Percentiles rank a stretch among this genome's conserved stretches.
Evolutionary conservation across 1,140 invertebrate genomes (phyloP).

Genomic region (Drosophila nigrodunni): DNA sequence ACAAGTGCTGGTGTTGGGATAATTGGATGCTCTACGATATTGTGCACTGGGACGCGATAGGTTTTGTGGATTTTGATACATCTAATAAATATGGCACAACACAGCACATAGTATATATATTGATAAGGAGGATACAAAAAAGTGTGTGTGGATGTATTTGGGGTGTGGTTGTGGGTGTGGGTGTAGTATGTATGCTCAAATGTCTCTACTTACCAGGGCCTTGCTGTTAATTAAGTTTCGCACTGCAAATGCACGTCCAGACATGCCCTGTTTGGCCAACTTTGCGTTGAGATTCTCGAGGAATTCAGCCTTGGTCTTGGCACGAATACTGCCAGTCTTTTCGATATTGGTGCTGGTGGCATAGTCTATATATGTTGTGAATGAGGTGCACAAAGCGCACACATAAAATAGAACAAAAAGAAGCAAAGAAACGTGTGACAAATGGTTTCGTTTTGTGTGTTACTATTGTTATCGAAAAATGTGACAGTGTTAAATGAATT

Average conservation of each 20-base stretch:
- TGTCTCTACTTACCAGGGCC: slow-evolving; percentile 86
- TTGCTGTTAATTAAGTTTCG: slow-evolving; percentile 88
- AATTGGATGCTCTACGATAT: slow-evolving; percentile 66
- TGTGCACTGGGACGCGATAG: slow-evolving; percentile 79
- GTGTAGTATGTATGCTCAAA: not conserved
- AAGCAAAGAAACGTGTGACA: slow-evolving; percentile 23
- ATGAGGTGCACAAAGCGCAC: slow-evolving; percentile 62
- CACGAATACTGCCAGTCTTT: slow-evolving; percentile 84
- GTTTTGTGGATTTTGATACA: slow-evolving; percentile 82
- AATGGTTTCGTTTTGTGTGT: slow-evolving; percentile 2
- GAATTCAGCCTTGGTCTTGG: slow-evolving; percentile 87
- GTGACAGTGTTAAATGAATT: slow-evolving; percentile 1
- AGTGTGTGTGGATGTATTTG: slow-evolving; percentile 1
- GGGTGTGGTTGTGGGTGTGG: slow-evolving; percentile 2
- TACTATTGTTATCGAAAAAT: not conserved
- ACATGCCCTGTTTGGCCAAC: slow-evolving; percentile 87
- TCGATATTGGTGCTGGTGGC: slow-evolving; percentile 84
- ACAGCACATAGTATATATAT: slow-evolving; percentile 10
- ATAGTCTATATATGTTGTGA: slow-evolving; percentile 66
- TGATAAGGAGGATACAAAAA: slow-evolving; percentile 12
- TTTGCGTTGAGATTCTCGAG: slow-evolving; percentile 91
- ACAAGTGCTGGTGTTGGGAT: slow-evolving; percentile 48
- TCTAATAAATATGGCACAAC: slow-evolving; percentile 47
- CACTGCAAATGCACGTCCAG: slow-evolving; percentile 86
- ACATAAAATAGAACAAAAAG: slow-evolving; percentile 36